A percentile compares a stretch with the other conserved stretches of the same genome.
Evolutionary conservation across 2,888 invertebrate genomes (phyloP).

Genomic region (Agriopis marginaria): DNA sequence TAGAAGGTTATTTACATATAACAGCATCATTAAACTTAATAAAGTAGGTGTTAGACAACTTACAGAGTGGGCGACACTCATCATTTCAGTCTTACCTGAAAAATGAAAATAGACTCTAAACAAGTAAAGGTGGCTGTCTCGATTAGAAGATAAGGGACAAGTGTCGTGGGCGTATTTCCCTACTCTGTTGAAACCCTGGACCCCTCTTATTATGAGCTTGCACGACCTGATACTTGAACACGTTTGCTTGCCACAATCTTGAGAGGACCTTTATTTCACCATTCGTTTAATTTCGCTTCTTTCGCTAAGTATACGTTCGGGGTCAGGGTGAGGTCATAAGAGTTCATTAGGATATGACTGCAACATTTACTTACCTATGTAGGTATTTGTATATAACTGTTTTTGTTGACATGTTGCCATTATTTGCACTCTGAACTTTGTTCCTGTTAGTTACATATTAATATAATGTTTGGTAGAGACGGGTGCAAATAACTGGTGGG

Average conservation of each 20-base stretch:
- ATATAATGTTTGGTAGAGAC: too few species aligned
- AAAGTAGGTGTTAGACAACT: not conserved
- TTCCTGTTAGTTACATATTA: too few species aligned
- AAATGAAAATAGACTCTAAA: conserved; percentile 44
- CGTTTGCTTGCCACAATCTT: conserved; percentile 79
- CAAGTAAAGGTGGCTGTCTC: conserved; percentile 54
- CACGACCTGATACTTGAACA: conserved; percentile 81
- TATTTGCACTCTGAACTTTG: too few species aligned
- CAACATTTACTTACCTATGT: conserved; percentile 15
- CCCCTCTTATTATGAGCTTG: conserved; percentile 80
- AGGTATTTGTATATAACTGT: too few species aligned
- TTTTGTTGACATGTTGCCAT: too few species aligned
- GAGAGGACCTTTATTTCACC: conserved; percentile 68
- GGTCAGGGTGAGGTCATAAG: conserved; percentile 34
- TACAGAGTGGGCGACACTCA: not conserved
- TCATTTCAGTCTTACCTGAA: conserved; percentile 27
- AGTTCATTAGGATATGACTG: conserved; percentile 35
- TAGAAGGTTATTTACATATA: not conserved
- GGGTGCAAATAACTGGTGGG: too few species aligned
- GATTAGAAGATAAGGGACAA: conserved; percentile 71
- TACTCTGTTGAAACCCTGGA: conserved; percentile 57
- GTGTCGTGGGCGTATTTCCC: conserved; percentile 54
- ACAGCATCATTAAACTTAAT: not conserved
- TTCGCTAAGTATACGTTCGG: conserved; percentile 44
- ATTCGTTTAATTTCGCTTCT: conserved; percentile 65